A percentile compares a stretch with the other conserved stretches of the same genome.
These are phyloP conservation scores for Brachionichthys hirsutus DNA, from an alignment of 2,113 vertebrate species.

Conservation along the genomic window DNA sequence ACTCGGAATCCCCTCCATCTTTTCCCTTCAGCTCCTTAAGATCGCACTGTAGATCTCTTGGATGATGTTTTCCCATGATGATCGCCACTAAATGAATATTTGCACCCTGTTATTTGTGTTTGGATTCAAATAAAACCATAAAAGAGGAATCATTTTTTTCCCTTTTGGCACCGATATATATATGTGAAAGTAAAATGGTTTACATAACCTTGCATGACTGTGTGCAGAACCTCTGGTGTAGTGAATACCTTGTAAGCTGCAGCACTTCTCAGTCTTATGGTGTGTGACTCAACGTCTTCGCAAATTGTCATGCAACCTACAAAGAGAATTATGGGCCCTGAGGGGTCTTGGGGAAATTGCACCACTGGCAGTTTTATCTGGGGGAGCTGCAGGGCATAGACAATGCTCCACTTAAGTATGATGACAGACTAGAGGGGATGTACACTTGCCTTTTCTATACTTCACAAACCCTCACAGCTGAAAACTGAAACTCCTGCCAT, in stretches of 20 bases:
- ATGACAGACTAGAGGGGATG: conserved; percentile 72
- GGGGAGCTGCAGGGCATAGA: conserved; percentile 68
- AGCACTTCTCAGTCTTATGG: conserved; percentile 49
- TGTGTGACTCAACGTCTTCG: conserved; percentile 66
- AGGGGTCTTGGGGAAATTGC: conserved; percentile 72
- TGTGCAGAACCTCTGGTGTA: conserved; percentile 31
- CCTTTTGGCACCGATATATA: too few relatives aligned
- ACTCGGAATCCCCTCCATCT: conserved; percentile 26
- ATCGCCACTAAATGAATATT: conserved; percentile 34
- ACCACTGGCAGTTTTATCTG: conserved; percentile 73
- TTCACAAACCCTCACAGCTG: conserved; percentile 62
- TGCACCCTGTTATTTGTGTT: conserved; percentile 20
- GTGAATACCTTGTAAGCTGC: conserved; percentile 25
- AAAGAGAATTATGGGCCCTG: conserved; percentile 76
- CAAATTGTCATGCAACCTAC: conserved; percentile 76
- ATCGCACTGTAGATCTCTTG: conserved; percentile 11
- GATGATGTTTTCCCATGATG: conserved; percentile 28
- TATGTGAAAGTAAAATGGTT: conserved; percentile 23
- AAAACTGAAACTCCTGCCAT: conserved; percentile 58
- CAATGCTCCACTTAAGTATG: conserved; percentile 69
- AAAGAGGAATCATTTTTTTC: neutral
- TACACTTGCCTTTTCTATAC: conserved; percentile 53
- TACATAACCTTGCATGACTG: conserved; percentile 28
- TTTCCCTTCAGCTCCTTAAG: conserved; percentile 23
- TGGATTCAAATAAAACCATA: neutral